Evolutionary conservation across 2,797 vertebrate species (phyloP), one percentile per base, ranked within the genome.

Genomic region (Alca torda): DNA sequence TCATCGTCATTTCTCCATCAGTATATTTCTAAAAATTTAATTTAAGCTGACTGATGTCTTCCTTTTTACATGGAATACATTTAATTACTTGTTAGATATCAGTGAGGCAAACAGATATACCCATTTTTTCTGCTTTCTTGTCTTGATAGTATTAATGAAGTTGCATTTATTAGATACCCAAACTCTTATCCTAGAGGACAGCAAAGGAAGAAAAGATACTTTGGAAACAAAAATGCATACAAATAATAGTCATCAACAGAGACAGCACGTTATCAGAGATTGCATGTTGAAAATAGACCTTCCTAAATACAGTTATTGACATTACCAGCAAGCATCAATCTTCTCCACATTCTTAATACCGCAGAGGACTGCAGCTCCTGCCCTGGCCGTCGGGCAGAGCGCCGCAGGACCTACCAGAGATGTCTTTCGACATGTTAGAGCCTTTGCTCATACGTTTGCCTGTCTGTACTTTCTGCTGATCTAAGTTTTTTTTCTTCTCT

Each of bases 231-330:
- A 90, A 88, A 73, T 51, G 69, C 57, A 75, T 72, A 84, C 7
- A 81, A 93, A 93, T 85, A 67, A 70, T 7, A 87, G 79, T 57
- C 39, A 84, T 87, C 54, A 76, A 24, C 8, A 56, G 35, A 93
- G 79, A 81, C 28, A 90, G 61, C 41, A 64, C 84, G 65, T 68
- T 61, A 93, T 81, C 80, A 82, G 54, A 84, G 46, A 84, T 1
- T 43, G 74, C 48, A 65, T n/a, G 59, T 73, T 84, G 70, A 88
- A 92, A 92, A 76, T 8, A 78, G 59, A 39, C 25, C 18, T 67
- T 56, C 63, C n/a, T 84, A 93, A 96, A 89, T 33, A 90, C 50
- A 92, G 77, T 78, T 93, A 94, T 72, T 95, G 79, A 93, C 63
- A 54, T 67, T 43, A 82, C 33, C 33, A 83, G 50, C 6, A 93